A percentile compares a stretch with the other conserved stretches of the same genome.
Evolutionary conservation across 2,888 invertebrate species (phyloP).

Genomic region (Hermaeophaga mercurialis): DNA sequence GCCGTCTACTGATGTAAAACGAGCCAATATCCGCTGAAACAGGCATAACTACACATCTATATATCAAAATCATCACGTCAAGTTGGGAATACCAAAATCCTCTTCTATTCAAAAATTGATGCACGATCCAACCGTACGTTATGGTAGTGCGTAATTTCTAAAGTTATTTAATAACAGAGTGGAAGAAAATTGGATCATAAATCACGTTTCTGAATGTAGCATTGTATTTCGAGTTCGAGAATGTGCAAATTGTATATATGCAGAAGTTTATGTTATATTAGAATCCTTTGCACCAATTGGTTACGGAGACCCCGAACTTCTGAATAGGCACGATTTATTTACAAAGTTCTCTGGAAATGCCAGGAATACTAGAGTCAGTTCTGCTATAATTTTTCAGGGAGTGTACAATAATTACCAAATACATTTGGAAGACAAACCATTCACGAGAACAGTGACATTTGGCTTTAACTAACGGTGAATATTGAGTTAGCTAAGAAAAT

Average conservation of each 20-base stretch:
- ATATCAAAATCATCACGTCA: neutral
- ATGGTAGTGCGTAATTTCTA: neutral
- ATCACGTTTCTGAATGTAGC: neutral
- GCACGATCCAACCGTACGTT: neutral
- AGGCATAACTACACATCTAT: neutral
- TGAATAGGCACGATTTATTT: no score
- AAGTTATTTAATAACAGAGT: constrained; percentile 9
- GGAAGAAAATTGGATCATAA: constrained; percentile 5
- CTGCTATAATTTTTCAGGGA: no score
- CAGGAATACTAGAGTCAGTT: no score
- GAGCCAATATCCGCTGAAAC: neutral
- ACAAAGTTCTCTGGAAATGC: no score
- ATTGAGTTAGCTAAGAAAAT: no score
- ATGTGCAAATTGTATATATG: constrained; percentile 1
- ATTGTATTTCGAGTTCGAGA: neutral
- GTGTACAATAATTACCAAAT: no score
- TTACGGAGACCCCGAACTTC: neutral
- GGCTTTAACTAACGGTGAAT: no score
- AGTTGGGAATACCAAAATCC: neutral
- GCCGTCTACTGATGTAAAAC: no score
- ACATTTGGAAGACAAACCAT: no score
- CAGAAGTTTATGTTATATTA: no score
- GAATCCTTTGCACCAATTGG: neutral
- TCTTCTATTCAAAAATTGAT: neutral
- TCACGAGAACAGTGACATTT: no score